These are phyloP conservation scores for Heliconius melpomene DNA, from an alignment of 1,140 invertebrate species.

Conservation along the genomic window DNA sequence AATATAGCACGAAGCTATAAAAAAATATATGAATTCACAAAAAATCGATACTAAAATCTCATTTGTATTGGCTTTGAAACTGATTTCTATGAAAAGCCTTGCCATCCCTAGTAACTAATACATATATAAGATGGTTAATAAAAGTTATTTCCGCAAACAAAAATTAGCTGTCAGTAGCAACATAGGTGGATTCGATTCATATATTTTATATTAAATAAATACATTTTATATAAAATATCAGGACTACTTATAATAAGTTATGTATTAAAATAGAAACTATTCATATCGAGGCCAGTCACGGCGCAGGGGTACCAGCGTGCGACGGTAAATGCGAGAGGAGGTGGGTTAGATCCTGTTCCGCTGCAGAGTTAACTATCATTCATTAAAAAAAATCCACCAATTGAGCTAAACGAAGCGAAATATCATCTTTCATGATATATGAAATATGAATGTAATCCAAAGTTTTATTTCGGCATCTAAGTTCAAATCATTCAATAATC, in stretches of 20 bases:
- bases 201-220: background rate
- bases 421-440: too few species aligned
- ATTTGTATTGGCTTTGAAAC: background rate
- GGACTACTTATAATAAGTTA: too few species aligned
- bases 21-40: background rate
- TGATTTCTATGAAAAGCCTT: background rate
- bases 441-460: background rate
- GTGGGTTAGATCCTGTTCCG: background rate
- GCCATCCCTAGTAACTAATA: background rate
- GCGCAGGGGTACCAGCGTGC: background rate
- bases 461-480: background rate
- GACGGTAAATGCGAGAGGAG: background rate
- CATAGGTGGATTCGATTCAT: background rate
- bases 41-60: background rate
- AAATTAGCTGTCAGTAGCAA: constrained; percentile 15
- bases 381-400: too few species aligned
- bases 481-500: background rate
- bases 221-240: background rate
- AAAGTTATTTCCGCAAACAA: constrained; percentile 18
- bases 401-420: background rate
- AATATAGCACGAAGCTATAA: background rate
- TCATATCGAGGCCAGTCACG: too few species aligned
- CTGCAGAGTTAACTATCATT: too few species aligned
- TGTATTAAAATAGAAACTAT: too few species aligned
- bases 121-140: background rate